phyloP scores from a whole-genome alignment of 1,140 invertebrate species.

The Brachionus plicatilis region DNA sequence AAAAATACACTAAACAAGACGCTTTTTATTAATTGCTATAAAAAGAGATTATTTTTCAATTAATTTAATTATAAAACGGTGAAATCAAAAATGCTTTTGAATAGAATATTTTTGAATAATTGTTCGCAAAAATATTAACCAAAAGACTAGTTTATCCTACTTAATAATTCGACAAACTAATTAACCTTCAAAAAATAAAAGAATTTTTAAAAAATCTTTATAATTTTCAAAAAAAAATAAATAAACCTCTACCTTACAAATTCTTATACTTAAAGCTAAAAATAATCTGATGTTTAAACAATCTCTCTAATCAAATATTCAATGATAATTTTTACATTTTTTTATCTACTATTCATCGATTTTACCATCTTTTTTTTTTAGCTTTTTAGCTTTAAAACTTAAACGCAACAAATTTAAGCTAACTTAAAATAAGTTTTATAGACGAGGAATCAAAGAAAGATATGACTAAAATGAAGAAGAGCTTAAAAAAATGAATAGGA shows the following conservation, averaged over 20 bases:
- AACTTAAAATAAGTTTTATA: neutral
- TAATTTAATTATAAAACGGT: too few relatives aligned
- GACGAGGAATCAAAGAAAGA: neutral
- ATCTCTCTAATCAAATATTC: neutral
- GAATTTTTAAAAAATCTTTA: neutral
- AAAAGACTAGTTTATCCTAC: too few relatives aligned
- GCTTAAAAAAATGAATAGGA: too few relatives aligned
- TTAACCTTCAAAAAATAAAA: neutral
- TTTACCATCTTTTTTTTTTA: neutral
- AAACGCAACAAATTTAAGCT: neutral
- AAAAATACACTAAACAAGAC: too few relatives aligned
- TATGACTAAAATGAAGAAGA: too few relatives aligned
- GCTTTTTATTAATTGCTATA: too few relatives aligned
- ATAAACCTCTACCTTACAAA: neutral
- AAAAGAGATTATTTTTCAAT: too few relatives aligned
- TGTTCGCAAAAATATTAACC: too few relatives aligned
- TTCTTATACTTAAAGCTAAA: neutral
- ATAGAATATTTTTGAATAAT: too few relatives aligned
- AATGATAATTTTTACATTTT: neutral
- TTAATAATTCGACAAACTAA: neutral
- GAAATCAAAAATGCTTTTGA: too few relatives aligned
- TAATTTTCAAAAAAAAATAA: too few relatives aligned
- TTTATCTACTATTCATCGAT: neutral
- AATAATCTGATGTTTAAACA: neutral
- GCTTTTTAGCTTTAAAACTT: neutral